Percentiles rank a stretch among this genome's conserved stretches.
Evolutionary conservation across 2,113 vertebrate genomes (phyloP).

Genomic region (Alouatta palliata): DNA sequence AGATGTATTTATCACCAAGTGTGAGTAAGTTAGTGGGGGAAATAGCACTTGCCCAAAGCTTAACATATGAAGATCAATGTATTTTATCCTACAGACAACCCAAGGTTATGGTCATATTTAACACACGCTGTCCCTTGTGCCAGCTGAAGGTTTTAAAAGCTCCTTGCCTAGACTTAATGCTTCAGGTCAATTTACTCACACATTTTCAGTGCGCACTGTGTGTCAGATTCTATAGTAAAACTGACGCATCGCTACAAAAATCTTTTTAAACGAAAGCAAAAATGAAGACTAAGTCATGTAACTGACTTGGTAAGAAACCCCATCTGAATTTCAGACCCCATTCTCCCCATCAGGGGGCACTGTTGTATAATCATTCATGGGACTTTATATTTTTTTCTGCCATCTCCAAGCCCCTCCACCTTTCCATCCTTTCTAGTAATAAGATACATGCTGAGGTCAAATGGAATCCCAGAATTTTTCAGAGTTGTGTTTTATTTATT

Average conservation of each 20-base stretch:
- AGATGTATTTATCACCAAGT: not conserved
- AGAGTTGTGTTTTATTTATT: not conserved
- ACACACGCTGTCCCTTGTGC: not conserved
- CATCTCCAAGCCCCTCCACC: accelerated
- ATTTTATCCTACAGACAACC: not conserved
- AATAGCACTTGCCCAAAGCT: constrained; percentile 23
- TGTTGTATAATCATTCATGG: not conserved
- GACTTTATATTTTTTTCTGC: too few species aligned
- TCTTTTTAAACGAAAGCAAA: not conserved
- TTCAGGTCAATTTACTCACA: not conserved
- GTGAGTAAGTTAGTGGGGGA: not conserved
- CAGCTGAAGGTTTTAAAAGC: not conserved
- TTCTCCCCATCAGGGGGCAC: not conserved
- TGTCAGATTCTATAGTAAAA: not conserved
- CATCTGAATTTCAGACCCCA: not conserved
- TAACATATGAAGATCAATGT: constrained; percentile 46
- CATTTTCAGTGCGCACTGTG: not conserved
- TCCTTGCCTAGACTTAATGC: not conserved
- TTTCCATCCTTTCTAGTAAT: not conserved
- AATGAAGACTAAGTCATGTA: not conserved
- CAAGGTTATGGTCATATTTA: constrained; percentile 25
- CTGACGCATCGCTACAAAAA: not conserved
- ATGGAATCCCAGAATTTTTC: not conserved
- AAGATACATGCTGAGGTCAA: not conserved
- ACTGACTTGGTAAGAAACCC: not conserved